These are phyloP conservation scores for Agrypnus murinus DNA, from an alignment of 2,888 invertebrate species.

Conservation along the genomic window DNA sequence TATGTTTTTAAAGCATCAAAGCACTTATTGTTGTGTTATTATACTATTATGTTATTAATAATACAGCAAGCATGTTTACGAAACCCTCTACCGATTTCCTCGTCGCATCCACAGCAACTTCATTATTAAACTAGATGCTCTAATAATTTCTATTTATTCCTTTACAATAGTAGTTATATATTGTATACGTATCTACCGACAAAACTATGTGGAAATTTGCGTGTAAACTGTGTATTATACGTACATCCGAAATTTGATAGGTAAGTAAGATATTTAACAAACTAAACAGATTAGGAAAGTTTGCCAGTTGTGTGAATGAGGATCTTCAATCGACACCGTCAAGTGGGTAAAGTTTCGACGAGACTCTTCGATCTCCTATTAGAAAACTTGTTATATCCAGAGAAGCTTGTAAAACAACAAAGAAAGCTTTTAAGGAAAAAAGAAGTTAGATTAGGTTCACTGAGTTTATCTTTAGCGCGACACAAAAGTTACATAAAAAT, in stretches of 20 bases:
- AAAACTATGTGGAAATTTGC: background rate
- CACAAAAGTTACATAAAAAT: slow-evolving; percentile 25
- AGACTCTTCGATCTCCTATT: slow-evolving; percentile 8
- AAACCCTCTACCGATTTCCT: background rate
- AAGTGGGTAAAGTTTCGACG: slow-evolving; percentile 28
- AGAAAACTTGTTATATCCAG: slow-evolving; percentile 16
- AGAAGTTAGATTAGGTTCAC: slow-evolving; percentile 7
- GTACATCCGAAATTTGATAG: background rate
- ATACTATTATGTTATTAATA: background rate
- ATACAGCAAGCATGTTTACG: no score
- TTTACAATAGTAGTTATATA: background rate
- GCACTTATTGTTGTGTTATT: background rate
- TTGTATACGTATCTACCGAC: no score
- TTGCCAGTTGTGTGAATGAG: slow-evolving; percentile 26
- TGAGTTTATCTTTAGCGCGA: slow-evolving; percentile 10
- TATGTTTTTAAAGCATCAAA: background rate
- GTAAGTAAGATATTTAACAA: slow-evolving; percentile 1
- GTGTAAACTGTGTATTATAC: no score
- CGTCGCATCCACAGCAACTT: background rate
- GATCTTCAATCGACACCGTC: slow-evolving; percentile 26
- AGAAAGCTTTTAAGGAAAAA: slow-evolving; percentile 18
- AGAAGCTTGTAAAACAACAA: slow-evolving; percentile 14
- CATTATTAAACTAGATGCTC: background rate
- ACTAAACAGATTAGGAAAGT: slow-evolving; percentile 39
- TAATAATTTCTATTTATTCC: background rate